Conservation (phyloP, 2,113 vertebrate genomes). For the Scomber colias region DNA sequence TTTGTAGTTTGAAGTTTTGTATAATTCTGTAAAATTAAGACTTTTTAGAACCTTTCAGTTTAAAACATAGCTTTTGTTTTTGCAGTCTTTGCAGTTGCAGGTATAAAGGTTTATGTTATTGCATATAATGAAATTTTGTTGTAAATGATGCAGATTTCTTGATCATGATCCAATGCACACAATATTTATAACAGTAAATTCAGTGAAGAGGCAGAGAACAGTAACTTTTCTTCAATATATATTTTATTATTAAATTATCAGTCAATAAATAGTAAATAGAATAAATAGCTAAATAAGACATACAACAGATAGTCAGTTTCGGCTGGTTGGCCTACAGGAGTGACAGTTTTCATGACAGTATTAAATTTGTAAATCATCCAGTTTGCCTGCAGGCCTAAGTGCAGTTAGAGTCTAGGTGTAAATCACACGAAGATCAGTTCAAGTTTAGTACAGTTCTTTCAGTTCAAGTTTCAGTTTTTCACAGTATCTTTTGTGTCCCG, state of each 20-base stretch:
- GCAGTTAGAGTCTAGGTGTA: conserved; percentile 12
- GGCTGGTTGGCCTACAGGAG: conserved; percentile 29
- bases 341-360: conserved; percentile 25
- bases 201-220: conserved; percentile 44
- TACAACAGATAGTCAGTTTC: conserved; percentile 61
- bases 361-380: conserved; percentile 22
- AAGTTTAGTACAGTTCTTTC: conserved; percentile 45
- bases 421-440: conserved; percentile 41
- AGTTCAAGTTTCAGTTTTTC: conserved; percentile 70
- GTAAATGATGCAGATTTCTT: too few relatives aligned
- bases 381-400: conserved; percentile 15
- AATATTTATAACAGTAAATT: background rate
- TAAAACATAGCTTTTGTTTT: too few relatives aligned
- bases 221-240: conserved; percentile 35
- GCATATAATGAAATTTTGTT: too few relatives aligned
- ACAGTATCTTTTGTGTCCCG: conserved; percentile 32
- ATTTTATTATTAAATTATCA: conserved; percentile 59
- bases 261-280: conserved; percentile 81
- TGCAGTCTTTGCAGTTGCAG: too few relatives aligned
- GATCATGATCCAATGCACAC: background rate
- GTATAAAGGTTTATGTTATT: too few relatives aligned
- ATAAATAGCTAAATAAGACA: conserved; percentile 77
- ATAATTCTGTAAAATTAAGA: too few relatives aligned
- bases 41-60: too few relatives aligned
- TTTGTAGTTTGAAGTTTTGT: too few relatives aligned